Base-by-base conservation (phyloP, 2,888 invertebrate species). In the Diarsia brunnea region DNA sequence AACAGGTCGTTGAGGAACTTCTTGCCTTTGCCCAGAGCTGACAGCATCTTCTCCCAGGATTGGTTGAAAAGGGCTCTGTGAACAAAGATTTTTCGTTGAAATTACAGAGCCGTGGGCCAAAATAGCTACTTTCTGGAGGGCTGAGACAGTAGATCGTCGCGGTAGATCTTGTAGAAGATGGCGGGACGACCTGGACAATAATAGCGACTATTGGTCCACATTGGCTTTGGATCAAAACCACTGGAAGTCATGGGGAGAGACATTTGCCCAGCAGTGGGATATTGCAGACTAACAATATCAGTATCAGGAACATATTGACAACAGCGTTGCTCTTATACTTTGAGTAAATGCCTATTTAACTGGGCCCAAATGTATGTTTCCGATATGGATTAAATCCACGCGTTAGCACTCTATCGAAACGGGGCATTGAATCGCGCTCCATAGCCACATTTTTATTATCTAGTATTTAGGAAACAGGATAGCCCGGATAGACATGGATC, bases 1-100 rank as follows among this genome's bases (percentile, higher is more conserved):
- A 98, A 98, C 38, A 98, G 95, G 87, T 98, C 98, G 31, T 97
- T 97, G 88, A 98, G 97, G 88, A 98, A 97, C 90, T 97, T 97
- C 91, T 98, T 98, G n/a, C 98, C 98, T 75, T 93, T 95, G 3
- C 88, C 79, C 0, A 96, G 87, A 0, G 91, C 93, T 24, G 82
- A 76, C 24, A 98, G 96, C 89, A 98, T 95, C 88, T 97, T 97
- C 64, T 97, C 96, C 97, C 98, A 98, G 2, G 97, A 92, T 73
- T 97, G 95, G 89, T 98, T 98, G 93, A 98, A 98, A 69, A 97
- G 96, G 0, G 97, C 95, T 84, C 98, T 97, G 87, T 11, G 51
- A 27, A 38, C 21, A 14, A 24, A 47, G 0, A 8, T 0, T 55
- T 55, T 10, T 38, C n/a, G 38, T 61, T 27, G 8, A 58, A 27